Base-by-base conservation (phyloP, 1,140 invertebrate genomes). In the Mycetomoellerius zeteki region DNA sequence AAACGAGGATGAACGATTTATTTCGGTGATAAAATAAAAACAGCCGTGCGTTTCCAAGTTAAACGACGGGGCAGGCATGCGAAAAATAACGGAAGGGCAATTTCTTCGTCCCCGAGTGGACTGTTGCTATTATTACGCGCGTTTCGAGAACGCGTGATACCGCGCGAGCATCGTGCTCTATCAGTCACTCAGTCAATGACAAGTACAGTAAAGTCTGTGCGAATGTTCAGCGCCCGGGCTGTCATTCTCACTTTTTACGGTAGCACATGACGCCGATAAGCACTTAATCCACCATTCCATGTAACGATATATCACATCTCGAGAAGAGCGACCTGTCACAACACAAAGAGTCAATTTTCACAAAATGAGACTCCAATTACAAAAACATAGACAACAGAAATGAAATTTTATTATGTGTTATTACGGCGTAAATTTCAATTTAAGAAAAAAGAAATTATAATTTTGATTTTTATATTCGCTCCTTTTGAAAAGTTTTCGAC, bases 41-140 rank as follows among this genome's bases (percentile, higher is more conserved):
- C 19, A 2, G 1, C 27, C 37, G 69, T 27, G 27, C n/a, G 24
- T 27, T 75, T 27, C 14, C 43, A 14, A 62, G 69, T 84, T 50
- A 84, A 84, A 75, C 24, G 69, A 75, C 24, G 54, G 54, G 69
- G 54, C 69, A 84, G 69, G 71, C 54, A 84, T 73, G 69, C 64
- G 67, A 78, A 87, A 86, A 67, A 77, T 91, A 92, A 92, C 92
- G 88, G 90, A 76, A 89, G 84, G 69, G 84, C 78, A 90, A 92
- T 92, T 91, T 75, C 80, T 84, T 84, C 19, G 12, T 86, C 69
- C 62, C 73, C 50, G 52, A 43, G 69, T 76, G 85, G 52, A 52
- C 30, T 67, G 64, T 27, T 21, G 62, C 27, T 30, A 30, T 3
- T 72, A 43, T 62, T 81, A 58, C 54, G 37, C 37, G 58, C 60